Conservation (phyloP, 53 echinoderm and acorn worm species). For the Stichopus horrens region DNA sequence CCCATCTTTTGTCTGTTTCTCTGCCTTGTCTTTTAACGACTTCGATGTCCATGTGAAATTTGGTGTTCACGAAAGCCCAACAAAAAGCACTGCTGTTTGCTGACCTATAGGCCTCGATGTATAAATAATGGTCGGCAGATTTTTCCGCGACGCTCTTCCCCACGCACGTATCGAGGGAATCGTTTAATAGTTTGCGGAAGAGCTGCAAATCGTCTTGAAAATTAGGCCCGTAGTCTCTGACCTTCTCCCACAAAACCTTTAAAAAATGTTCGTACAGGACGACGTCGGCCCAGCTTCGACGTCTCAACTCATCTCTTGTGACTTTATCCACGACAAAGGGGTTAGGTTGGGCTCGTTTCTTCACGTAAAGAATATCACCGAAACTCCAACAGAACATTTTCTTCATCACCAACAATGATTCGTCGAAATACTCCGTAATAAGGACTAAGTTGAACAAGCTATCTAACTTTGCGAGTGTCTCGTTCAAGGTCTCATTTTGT, state of each 20-base stretch:
- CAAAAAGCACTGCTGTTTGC: constrained; percentile 17
- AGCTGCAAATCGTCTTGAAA: constrained; percentile 51
- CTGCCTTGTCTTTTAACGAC: constrained; percentile 25
- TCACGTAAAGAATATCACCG: constrained; percentile 60
- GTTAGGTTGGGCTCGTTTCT: constrained; percentile 54
- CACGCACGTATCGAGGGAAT: constrained; percentile 41
- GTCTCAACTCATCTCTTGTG: constrained; percentile 48
- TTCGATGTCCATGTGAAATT: constrained; percentile 41
- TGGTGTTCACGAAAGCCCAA: constrained; percentile 36
- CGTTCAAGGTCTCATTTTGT: background rate
- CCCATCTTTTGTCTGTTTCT: constrained; percentile 7
- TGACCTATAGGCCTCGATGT: constrained; percentile 1
- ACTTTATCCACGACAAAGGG: constrained; percentile 24
- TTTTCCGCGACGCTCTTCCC: constrained; percentile 10
- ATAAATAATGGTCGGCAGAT: constrained; percentile 10
- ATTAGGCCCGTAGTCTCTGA: constrained; percentile 57
- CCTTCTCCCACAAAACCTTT: constrained; percentile 52
- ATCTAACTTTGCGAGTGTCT: constrained; percentile 46
- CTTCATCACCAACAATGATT: constrained; percentile 60
- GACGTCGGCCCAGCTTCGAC: constrained; percentile 56
- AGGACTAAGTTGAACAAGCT: constrained; percentile 52
- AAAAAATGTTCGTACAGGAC: constrained; percentile 58
- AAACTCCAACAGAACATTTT: constrained; percentile 59
- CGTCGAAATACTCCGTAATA: constrained; percentile 68
- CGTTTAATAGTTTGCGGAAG: constrained; percentile 51